Percentiles rank a stretch among this genome's conserved stretches.
Conservation (phyloP, 2,113 vertebrate genomes). For the Trogon melanurus region DNA sequence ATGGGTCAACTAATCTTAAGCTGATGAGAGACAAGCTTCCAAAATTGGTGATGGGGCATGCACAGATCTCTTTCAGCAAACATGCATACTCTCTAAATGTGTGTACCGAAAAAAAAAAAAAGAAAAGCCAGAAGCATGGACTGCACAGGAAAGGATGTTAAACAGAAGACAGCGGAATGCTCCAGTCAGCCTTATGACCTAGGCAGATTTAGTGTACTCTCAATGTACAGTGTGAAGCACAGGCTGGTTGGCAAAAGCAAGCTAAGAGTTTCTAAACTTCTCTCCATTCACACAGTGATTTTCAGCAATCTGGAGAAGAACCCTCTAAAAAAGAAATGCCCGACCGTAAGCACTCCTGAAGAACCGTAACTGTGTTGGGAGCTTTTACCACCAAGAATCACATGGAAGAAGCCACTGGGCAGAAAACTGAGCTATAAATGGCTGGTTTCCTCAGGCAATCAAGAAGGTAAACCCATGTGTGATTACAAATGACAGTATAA, state of each 20-base stretch:
- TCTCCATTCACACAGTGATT: background rate
- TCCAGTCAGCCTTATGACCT: background rate
- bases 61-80: background rate
- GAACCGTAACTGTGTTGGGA: rapidly evolving
- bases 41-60: background rate
- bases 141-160: background rate
- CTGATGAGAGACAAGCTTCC: background rate
- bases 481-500: background rate
- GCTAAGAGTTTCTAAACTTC: background rate
- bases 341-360: background rate
- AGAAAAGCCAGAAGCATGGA: background rate
- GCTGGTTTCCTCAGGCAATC: background rate
- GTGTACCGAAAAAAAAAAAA: background rate
- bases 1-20: background rate
- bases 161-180: background rate
- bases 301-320: background rate
- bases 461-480: background rate
- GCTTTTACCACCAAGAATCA: background rate
- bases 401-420: background rate
- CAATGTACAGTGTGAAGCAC: background rate
- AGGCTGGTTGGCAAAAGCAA: background rate
- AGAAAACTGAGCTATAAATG: background rate
- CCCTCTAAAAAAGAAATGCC: background rate
- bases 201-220: background rate
- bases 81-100: background rate